Percentiles rank a stretch among this genome's conserved stretches.
Evolutionary conservation across 2,888 invertebrate genomes (phyloP).

Genomic region (Meghimatium bilineatum): DNA sequence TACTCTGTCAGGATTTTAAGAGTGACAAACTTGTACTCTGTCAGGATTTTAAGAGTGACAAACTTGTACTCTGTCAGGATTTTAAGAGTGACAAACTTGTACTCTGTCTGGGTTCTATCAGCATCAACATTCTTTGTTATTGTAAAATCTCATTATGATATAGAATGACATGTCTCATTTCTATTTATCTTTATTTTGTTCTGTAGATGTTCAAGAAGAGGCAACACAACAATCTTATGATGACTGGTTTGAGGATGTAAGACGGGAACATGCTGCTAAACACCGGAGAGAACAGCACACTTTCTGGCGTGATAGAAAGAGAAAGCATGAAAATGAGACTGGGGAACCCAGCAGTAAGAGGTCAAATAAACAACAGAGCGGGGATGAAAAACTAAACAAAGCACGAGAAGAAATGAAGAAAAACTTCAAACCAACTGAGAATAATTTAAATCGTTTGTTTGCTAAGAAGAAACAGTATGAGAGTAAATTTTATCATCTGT

Average conservation of each 20-base stretch:
- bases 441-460: conserved; percentile 49
- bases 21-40: no score
- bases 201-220: conserved; percentile 56
- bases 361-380: neutral
- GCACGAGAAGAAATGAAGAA: conserved; percentile 60
- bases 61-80: no score
- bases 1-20: no score
- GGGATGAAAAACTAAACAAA: conserved; percentile 52
- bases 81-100: no score
- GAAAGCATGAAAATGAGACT: conserved; percentile 36
- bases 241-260: conserved; percentile 67
- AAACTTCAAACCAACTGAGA: conserved; percentile 56
- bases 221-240: conserved; percentile 59
- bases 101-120: no score
- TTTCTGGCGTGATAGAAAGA: conserved; percentile 45
- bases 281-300: conserved; percentile 35
- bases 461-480: conserved; percentile 61
- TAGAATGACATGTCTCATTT: neutral
- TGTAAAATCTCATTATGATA: neutral
- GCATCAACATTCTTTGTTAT: no score
- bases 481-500: conserved; percentile 54
- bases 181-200: no score
- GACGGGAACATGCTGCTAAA: conserved; percentile 57
- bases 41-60: no score
- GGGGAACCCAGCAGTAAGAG: neutral